Percentiles rank a stretch among this genome's conserved stretches.
phyloP scores from a whole-genome alignment of 2,113 vertebrate genomes.

The Suncus etruscus region DNA sequence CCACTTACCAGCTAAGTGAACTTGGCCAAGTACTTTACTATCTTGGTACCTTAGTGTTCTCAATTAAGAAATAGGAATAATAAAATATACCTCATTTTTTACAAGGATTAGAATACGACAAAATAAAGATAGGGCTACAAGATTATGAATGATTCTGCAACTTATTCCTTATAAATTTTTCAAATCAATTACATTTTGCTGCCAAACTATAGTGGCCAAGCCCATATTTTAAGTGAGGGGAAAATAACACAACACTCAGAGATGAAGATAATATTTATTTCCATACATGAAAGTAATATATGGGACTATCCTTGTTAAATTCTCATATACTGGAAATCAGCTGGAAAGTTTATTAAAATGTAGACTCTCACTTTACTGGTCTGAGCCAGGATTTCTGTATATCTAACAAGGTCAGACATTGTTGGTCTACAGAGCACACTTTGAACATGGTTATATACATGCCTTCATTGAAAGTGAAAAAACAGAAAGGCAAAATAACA shows the following conservation, averaged over 20 bases:
- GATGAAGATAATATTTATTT: neutral
- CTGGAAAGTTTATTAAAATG: conserved; percentile 16
- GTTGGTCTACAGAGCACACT: neutral
- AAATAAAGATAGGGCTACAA: neutral
- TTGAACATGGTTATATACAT: neutral
- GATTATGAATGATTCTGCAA: neutral
- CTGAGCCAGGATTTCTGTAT: neutral
- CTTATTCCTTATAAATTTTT: neutral
- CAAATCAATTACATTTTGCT: neutral
- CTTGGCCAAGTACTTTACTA: neutral
- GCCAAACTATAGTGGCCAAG: conserved; percentile 20
- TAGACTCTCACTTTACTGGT: neutral
- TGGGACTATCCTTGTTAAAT: conserved; percentile 4
- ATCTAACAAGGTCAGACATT: neutral
- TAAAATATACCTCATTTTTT: neutral
- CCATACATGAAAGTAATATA: neutral
- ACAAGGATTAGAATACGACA: conserved; percentile 1
- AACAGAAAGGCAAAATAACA: neutral
- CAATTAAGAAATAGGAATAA: neutral
- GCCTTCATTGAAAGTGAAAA: conserved; percentile 19
- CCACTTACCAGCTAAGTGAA: neutral
- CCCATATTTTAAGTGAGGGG: neutral
- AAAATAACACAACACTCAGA: neutral
- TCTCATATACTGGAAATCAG: neutral
- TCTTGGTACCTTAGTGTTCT: neutral